A percentile compares a stretch with the other conserved stretches of the same genome.
Evolutionary conservation across 2,888 invertebrate species (phyloP).

Genomic region (Tenthredo amoena): DNA sequence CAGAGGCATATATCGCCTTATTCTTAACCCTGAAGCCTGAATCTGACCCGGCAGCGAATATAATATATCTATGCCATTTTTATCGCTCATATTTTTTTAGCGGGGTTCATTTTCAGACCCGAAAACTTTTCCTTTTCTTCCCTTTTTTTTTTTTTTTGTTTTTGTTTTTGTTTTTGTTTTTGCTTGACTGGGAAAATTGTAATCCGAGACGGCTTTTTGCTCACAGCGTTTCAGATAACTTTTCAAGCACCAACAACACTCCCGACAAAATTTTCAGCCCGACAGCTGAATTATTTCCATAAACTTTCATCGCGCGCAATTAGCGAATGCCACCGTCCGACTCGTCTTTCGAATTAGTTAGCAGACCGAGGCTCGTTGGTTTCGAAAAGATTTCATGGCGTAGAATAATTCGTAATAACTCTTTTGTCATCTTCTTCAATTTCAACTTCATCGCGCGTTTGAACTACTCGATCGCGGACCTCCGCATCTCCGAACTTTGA

Average conservation of each 20-base stretch:
- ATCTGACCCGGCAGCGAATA: constrained; percentile 25
- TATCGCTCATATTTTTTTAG: neutral
- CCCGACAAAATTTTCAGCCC: neutral
- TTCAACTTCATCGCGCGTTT: neutral
- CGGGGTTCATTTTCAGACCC: neutral
- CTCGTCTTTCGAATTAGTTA: neutral
- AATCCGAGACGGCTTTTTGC: neutral
- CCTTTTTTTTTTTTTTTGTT: neutral
- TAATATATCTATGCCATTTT: neutral
- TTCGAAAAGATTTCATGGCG: neutral
- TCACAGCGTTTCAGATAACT: neutral
- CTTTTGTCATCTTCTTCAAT: constrained; percentile 9
- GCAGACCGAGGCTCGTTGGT: neutral
- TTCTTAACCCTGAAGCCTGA: constrained; percentile 7
- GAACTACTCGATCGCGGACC: neutral
- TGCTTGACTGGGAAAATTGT: neutral
- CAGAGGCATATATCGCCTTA: constrained; percentile 11
- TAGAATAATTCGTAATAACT: neutral
- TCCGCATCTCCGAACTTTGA: neutral
- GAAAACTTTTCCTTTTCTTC: neutral
- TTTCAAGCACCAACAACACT: neutral
- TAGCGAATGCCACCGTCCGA: neutral
- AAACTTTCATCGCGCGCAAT: constrained; percentile 3
- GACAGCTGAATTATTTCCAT: neutral
- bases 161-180: neutral